Evolutionary conservation across 2,797 vertebrate genomes (phyloP).

Genomic region (Alectoris magna): DNA sequence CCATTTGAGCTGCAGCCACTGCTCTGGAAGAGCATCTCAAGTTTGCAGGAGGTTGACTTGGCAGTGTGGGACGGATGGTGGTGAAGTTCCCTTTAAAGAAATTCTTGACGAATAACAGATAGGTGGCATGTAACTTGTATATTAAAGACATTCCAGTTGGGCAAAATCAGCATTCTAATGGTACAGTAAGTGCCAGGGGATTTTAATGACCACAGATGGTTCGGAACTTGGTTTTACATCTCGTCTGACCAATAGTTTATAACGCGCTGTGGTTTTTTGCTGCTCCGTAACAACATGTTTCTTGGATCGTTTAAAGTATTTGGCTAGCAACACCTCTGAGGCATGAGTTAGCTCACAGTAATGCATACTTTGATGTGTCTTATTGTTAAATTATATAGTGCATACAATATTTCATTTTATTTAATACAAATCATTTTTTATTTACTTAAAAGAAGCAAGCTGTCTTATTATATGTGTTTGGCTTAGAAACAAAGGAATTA

Average conservation of each 20-base stretch:
- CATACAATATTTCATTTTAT: constrained; percentile 75
- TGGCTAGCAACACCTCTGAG: constrained; percentile 70
- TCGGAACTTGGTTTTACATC: neutral
- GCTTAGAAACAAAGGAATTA: constrained; percentile 79
- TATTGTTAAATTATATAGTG: constrained; percentile 70
- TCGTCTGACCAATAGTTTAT: constrained; percentile 38
- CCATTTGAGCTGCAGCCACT: neutral
- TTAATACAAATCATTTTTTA: constrained; percentile 78
- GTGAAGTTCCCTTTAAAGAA: neutral
- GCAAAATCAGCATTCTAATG: neutral
- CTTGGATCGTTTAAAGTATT: constrained; percentile 57
- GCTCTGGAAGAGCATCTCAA: rapidly evolving
- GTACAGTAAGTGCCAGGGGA: neutral
- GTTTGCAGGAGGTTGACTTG: neutral
- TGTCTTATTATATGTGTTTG: constrained; percentile 75
- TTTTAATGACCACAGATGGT: neutral
- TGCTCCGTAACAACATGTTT: constrained; percentile 52
- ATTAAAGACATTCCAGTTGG: neutral
- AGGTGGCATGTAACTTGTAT: neutral
- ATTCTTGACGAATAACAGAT: neutral
- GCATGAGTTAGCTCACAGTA: constrained; percentile 53
- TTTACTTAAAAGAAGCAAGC: constrained; percentile 78
- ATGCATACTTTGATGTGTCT: constrained; percentile 68
- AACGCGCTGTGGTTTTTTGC: constrained; percentile 48
- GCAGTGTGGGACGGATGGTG: rapidly evolving